Evolutionary conservation across 2,888 invertebrate genomes (phyloP), one percentile per base, ranked within the genome.

Genomic region (Drosophila falleni): DNA sequence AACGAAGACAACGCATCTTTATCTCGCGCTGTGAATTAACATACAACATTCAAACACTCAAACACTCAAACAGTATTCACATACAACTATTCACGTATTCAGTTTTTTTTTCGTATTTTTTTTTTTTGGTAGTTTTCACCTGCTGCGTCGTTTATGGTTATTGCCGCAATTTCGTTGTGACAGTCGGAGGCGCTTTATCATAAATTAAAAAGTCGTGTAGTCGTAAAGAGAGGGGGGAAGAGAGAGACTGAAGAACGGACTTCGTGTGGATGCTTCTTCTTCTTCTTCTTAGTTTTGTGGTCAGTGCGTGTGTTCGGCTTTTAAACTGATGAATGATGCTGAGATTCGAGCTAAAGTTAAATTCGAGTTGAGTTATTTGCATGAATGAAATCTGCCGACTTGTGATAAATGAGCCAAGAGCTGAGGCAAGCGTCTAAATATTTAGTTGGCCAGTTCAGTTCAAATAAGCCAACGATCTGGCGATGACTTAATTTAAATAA

Each of bases 161-260:
- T 88, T 89, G 87, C 89, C 80, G 89, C 90, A 87, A 87, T 87
- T 88, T 77, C 70, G 89, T 88, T 87, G 87, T 87, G 87, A 87
- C 87, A 89, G 89, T 89, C 89, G 81, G 80, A 87, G 89, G 87
- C 87, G 89, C 87, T 88, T 89, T 89, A 87, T 89, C 90, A 87
- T 87, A 87, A 87, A 87, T 87, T 87, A 86, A 88, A 89, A 85
- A 88, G 73, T 86, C 89, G 83, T 88, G 89, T 89, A 74, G 71
- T 59, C 53, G 61, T 44, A 31, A 59, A 53, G 39, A 23, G 11
- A 33, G 13, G n/a, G 55, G 16, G 15, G 1, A 26, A n/a, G 46
- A 26, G 33, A 33, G 8, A 2, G 37, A 8, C n/a, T 2, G 37
- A 26, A 26, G 13, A 29, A 37, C 41, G 31, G 42, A 44, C 51